phyloP scores from a whole-genome alignment of 2,797 vertebrate species.

The Gallinago solitaria region DNA sequence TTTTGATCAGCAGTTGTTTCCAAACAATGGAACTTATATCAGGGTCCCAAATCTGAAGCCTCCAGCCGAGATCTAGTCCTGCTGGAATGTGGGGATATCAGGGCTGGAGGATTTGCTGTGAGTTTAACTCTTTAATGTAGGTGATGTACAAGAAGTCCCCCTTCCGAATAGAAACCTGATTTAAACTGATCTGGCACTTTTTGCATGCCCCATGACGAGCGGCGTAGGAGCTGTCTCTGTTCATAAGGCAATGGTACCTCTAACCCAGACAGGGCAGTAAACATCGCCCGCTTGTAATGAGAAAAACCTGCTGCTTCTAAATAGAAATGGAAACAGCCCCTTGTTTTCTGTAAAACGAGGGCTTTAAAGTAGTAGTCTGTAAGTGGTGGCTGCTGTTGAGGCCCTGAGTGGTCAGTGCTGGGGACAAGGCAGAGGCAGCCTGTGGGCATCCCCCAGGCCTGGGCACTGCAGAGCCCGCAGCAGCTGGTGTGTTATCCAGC shows the following conservation, averaged over 20 bases:
- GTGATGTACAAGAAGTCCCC: not conserved
- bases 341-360: not conserved
- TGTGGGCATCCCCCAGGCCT: rapidly evolving
- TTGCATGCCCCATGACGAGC: not conserved
- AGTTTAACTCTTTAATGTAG: not conserved
- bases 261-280: not conserved
- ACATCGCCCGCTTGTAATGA: rapidly evolving
- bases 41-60: slow-evolving; percentile 5
- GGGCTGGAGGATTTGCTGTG: not conserved
- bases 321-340: not conserved
- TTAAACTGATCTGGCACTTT: not conserved
- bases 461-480: not conserved
- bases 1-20: slow-evolving; percentile 19
- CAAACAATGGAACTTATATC: not conserved
- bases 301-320: not conserved
- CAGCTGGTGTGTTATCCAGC: not conserved
- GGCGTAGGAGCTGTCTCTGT: not conserved
- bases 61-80: not conserved
- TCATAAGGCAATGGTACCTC: not conserved
- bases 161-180: not conserved
- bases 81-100: not conserved
- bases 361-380: not conserved
- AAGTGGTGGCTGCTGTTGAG: not conserved
- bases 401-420: rapidly evolving
- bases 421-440: not conserved